Base-by-base conservation (phyloP, 2,797 vertebrate species). In the Silurus aristotelis region DNA sequence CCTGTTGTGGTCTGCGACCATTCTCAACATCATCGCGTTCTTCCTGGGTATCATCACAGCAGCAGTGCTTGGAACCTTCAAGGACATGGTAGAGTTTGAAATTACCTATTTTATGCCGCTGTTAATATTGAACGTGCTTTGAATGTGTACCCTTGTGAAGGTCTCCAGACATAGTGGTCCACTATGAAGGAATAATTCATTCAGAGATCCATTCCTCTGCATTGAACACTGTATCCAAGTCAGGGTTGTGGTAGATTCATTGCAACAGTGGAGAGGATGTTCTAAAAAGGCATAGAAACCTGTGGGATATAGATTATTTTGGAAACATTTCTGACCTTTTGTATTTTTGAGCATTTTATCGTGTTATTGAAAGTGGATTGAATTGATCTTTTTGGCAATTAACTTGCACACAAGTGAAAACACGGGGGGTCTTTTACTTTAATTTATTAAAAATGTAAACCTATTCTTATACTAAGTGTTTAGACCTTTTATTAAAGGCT, bases 21-120 rank as follows among this genome's bases (percentile, higher is more conserved):
- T 99, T 91, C 95, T 99, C 90, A 99, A 99, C 93, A 97, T 98
- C 1, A 94, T 99, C 2, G 98, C 97, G 19, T 94, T 99, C 0
- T 98, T 99, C 90, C 93, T 99, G 70, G 98, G 98, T 72, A 99
- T 99, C 94, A 97, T 99, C 86, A 99, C 98, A 22, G 98, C 98
- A 0, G 98, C 98, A 0, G 95, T 99, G 88, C 96, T 99, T 14
- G 98, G 97, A 85, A 96, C 97, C 89, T 99, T 99, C 92, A 99
- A 99, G 92, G 98, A 99, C 89, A 97, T 99, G 98, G 98, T 99
- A 92, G 89, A 95, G 86, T 52, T 58, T 9, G 15, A 84, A 70
- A 71, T 31, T 82, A 19, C 56, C 17, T 31, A 58, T 25, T 58
- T 58, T 76, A 58, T 46, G 13, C 61, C 61, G 60, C 27, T 60